Evolutionary conservation across 2,888 invertebrate genomes (phyloP), one percentile per base, ranked within the genome.

Genomic region (Dyspetes luteomarginatus): DNA sequence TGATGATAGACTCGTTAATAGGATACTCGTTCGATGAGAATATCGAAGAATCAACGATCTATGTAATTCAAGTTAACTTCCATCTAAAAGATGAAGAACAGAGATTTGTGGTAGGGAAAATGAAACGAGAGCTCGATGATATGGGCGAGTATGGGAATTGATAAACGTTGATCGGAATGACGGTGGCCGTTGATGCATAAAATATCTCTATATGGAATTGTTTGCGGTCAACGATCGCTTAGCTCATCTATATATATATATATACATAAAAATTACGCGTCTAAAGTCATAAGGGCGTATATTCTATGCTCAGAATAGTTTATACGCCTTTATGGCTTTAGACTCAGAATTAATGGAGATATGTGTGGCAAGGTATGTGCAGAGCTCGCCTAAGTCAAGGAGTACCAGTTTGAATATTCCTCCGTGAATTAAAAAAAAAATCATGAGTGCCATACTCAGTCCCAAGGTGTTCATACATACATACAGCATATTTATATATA

Each of bases 1-100:
- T 58, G 52, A 75, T 65, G 65, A 79, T 65, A 65, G 79, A 15
- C 60, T 65, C 7, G 56, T 58, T 71, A 65, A 71, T 75, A 71
- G 56, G 22, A 69, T 15, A 71, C 71, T 71, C 43, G 55, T 41
- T 68, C 36, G 45, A 36, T 15, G 19, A 26, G 62, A 73, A 30
- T 48, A 71, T 55, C 45, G 52, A 36, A n/a, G 36, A 62, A 73
- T 78, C 36, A 52, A 62, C 26, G 62, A 12, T 22, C 62, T 62
- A 22, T 28, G 58, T 78, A 68, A 78, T 78, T 62, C 43, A 12
- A 55, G 28, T 41, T 73, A 43, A 72, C 17, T 24, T n/a, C n/a
- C 22, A 60, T 19, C 45, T 30, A 58, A 68, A 56, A 24, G 55
- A 56, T 48, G 56, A 15, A 50, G 43, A 71, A 50, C 48, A 41